Conservation (phyloP, 2,888 invertebrate genomes). For the Hesperia comma region DNA sequence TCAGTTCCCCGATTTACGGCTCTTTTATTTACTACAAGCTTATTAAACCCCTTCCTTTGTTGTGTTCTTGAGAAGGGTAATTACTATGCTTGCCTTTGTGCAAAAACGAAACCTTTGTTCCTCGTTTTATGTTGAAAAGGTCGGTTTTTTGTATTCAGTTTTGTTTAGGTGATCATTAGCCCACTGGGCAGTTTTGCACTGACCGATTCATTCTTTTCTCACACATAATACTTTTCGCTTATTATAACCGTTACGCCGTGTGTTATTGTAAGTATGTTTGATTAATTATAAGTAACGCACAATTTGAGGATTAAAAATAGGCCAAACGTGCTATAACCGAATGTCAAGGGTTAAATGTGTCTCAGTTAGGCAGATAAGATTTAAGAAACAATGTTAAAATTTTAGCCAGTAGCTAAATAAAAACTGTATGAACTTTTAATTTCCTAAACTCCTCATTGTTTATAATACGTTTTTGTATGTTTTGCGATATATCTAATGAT, state of each 20-base stretch:
- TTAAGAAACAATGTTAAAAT: no score
- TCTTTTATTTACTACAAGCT: constrained; percentile 79
- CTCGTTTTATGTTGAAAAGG: constrained; percentile 51
- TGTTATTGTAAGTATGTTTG: constrained; percentile 16
- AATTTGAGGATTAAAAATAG: constrained; percentile 2
- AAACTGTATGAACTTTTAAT: no score
- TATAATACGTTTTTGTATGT: not conserved
- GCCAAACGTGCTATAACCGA: not conserved
- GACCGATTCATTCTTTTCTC: constrained; percentile 71
- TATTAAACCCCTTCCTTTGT: constrained; percentile 80
- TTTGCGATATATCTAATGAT: constrained; percentile 20
- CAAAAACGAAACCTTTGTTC: constrained; percentile 73
- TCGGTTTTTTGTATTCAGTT: constrained; percentile 62
- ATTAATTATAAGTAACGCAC: constrained; percentile 33
- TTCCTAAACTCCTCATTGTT: no score
- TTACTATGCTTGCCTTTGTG: constrained; percentile 80
- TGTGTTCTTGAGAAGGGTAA: constrained; percentile 73
- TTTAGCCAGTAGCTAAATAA: no score
- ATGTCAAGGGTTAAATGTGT: no score
- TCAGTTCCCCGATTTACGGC: constrained; percentile 66
- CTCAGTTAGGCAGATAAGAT: no score
- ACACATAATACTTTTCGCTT: constrained; percentile 49
- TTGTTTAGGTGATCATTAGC: constrained; percentile 78
- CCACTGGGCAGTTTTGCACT: constrained; percentile 74
- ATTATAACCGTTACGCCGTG: constrained; percentile 58